These are phyloP conservation scores for Mesoligia furuncula DNA, from an alignment of 2,888 invertebrate species.

Conservation along the genomic window DNA sequence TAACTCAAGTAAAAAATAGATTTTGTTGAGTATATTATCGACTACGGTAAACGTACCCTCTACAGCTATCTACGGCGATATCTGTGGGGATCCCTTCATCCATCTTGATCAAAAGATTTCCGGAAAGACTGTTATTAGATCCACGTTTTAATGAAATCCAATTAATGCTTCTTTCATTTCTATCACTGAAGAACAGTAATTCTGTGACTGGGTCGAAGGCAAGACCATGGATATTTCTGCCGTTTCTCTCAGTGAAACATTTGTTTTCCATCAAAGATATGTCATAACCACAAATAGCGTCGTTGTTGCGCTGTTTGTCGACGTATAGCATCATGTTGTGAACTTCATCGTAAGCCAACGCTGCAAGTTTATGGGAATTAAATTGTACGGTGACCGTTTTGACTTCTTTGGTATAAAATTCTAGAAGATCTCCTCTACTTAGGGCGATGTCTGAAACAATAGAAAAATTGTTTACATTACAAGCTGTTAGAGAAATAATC, in stretches of 20 bases:
- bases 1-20: neutral
- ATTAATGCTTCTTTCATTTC: neutral
- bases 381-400: neutral
- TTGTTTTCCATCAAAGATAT: neutral
- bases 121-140: neutral
- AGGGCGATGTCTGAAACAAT: constrained; percentile 1
- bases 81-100: constrained; percentile 3
- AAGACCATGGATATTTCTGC: neutral
- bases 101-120: constrained; percentile 2
- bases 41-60: constrained; percentile 4
- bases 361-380: neutral
- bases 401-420: neutral
- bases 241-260: neutral
- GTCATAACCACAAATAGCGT: neutral
- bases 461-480: neutral
- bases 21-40: neutral
- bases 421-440: neutral
- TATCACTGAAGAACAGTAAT: constrained; percentile 12
- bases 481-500: neutral
- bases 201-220: constrained; percentile 18
- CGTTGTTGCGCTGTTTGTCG: neutral
- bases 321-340: neutral
- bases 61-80: constrained; percentile 10
- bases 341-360: constrained; percentile 7
- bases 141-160: constrained; percentile 14